These are phyloP conservation scores for Brachionus paranguensis DNA, from an alignment of 1,140 invertebrate genomes.

Conservation along the genomic window DNA sequence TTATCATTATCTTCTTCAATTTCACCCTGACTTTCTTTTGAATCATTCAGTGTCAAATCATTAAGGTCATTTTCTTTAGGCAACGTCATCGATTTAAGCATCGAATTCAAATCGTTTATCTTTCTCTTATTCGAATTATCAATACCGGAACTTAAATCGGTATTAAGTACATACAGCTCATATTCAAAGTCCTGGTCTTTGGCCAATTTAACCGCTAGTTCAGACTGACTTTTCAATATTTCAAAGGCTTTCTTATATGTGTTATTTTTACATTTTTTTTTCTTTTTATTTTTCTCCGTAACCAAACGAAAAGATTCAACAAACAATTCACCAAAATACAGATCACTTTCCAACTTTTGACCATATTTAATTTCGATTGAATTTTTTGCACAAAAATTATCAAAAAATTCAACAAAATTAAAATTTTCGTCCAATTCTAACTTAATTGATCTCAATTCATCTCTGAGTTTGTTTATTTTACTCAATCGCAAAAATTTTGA, in stretches of 20 bases:
- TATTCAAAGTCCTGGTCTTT: constrained; percentile 12
- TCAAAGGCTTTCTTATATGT: background rate
- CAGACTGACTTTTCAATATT: background rate
- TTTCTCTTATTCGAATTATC: background rate
- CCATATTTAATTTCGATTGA: background rate
- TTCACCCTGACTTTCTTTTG: background rate
- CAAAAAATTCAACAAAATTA: constrained; percentile 8
- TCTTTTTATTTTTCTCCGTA: background rate
- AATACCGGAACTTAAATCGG: background rate
- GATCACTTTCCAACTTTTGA: background rate
- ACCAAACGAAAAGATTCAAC: background rate
- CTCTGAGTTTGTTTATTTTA: constrained; percentile 30
- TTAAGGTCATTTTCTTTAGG: background rate
- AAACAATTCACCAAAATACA: constrained; percentile 13
- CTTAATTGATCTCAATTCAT: background rate
- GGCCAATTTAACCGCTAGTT: constrained; percentile 11
- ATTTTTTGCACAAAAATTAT: background rate
- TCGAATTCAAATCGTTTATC: constrained; percentile 6
- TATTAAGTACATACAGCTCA: background rate
- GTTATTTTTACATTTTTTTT: constrained; percentile 23
- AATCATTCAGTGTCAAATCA: background rate
- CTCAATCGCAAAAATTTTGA: background rate
- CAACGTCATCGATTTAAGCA: constrained; percentile 3
- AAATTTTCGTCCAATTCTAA: background rate
- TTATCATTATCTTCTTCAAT: constrained; percentile 15